These are phyloP conservation scores for Nymphalis urticae DNA, from an alignment of 2,888 invertebrate species.

Conservation along the genomic window DNA sequence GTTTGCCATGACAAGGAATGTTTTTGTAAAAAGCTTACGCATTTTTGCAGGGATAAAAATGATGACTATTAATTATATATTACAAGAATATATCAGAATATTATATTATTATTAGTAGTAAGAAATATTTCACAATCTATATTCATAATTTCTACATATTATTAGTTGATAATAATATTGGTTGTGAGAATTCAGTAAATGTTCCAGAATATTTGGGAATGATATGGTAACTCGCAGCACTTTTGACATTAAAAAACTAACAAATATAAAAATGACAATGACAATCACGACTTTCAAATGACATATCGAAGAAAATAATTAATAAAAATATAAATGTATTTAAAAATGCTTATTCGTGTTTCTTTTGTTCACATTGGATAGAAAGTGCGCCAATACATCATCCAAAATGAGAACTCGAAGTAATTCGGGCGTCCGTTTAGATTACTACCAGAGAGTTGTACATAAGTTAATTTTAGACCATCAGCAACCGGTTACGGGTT, in stretches of 20 bases:
- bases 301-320: constrained; percentile 44
- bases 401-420: constrained; percentile 90
- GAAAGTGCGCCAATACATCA: constrained; percentile 33
- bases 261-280: constrained; percentile 24
- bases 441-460: constrained; percentile 97
- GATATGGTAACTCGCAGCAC: no score
- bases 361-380: constrained; percentile 7
- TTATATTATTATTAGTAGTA: no score
- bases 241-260: neutral
- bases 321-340: constrained; percentile 27
- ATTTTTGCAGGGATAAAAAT: no score
- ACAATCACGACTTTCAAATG: constrained; percentile 71
- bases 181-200: no score
- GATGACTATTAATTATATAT: no score
- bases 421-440: constrained; percentile 95
- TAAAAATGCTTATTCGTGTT: constrained; percentile 21
- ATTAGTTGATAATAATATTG: no score
- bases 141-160: no score
- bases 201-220: no score
- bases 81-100: no score
- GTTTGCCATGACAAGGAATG: no score
- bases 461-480: constrained; percentile 96
- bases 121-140: no score
- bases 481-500: constrained; percentile 97
- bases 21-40: no score